Conservation (phyloP, 2,888 invertebrate species). For the Caenorhabditis sp. region DNA sequence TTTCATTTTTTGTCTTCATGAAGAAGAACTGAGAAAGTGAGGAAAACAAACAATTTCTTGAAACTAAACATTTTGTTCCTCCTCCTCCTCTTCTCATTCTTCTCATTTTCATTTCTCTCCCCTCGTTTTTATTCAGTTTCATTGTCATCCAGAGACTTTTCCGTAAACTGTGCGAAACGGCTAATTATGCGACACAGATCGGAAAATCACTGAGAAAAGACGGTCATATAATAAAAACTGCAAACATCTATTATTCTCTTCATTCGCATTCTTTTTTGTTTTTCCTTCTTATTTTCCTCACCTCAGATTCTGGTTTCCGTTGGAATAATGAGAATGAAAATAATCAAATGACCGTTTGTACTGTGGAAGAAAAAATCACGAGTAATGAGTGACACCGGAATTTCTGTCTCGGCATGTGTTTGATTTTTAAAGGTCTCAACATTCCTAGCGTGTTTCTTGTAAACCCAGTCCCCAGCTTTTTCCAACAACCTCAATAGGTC, state of each 20-base stretch:
- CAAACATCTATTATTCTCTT: conserved; percentile 39
- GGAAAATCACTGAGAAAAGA: conserved; percentile 61
- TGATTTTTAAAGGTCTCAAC: neutral
- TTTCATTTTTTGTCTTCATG: conserved; percentile 37
- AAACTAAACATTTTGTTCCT: conserved; percentile 30
- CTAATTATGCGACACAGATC: conserved; percentile 65
- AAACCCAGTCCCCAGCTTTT: neutral
- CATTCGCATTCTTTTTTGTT: conserved; percentile 44
- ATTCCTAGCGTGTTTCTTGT: conserved; percentile 2
- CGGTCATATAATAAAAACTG: conserved; percentile 60
- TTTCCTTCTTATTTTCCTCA: conserved; percentile 28
- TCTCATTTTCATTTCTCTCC: conserved; percentile 19
- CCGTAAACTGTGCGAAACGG: conserved; percentile 64
- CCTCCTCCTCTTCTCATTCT: conserved; percentile 22
- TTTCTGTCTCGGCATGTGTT: conserved; percentile 34
- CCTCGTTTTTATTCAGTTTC: conserved; percentile 39
- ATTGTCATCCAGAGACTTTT: conserved; percentile 53
- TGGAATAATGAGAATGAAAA: conserved; percentile 30
- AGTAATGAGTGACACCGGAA: conserved; percentile 2
- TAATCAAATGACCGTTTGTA: conserved; percentile 28
- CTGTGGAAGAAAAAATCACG: conserved; percentile 16
- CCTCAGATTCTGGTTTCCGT: conserved; percentile 22
- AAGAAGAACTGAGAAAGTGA: conserved; percentile 13
- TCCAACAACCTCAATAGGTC: conserved; percentile 30
- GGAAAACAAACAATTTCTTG: conserved; percentile 31